A percentile compares a stretch with the other conserved stretches of the same genome.
These are phyloP conservation scores for Drosophila ustulata DNA, from an alignment of 2,888 invertebrate species.

Conservation along the genomic window DNA sequence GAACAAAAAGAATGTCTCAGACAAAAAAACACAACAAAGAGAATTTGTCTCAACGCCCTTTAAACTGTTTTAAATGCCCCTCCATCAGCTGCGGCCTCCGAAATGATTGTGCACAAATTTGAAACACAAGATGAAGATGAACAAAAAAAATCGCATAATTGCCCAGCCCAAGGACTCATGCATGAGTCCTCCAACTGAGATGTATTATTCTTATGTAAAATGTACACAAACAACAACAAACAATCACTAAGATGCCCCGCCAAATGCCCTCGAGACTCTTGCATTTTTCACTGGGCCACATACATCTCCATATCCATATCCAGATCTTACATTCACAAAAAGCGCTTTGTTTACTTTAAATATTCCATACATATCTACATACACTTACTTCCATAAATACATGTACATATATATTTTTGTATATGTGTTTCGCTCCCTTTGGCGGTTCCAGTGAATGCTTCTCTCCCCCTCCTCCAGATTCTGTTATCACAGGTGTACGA, in stretches of 20 bases:
- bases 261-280: conserved; percentile 25
- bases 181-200: conserved; percentile 39
- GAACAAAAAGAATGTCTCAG: neutral
- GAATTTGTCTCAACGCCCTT: conserved; percentile 35
- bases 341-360: conserved; percentile 36
- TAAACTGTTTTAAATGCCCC: conserved; percentile 23
- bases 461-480: neutral
- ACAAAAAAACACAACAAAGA: too few species aligned
- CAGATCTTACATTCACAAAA: conserved; percentile 11
- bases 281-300: conserved; percentile 26
- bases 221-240: conserved; percentile 19
- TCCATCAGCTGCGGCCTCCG: conserved; percentile 18
- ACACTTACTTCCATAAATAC: neutral
- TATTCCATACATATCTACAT: neutral
- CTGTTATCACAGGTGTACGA: conserved; percentile 56
- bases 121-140: neutral
- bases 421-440: neutral
- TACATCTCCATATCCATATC: neutral
- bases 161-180: conserved; percentile 17
- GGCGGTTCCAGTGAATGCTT: conserved; percentile 10
- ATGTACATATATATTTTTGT: neutral
- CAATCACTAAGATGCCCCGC: conserved; percentile 14
- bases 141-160: conserved; percentile 35
- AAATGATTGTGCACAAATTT: conserved; percentile 29
- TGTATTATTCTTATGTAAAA: conserved; percentile 56